Evolutionary conservation across 2,888 invertebrate species (phyloP), one percentile per base, ranked within the genome.

Genomic region (Mesorhabditis belari): DNA sequence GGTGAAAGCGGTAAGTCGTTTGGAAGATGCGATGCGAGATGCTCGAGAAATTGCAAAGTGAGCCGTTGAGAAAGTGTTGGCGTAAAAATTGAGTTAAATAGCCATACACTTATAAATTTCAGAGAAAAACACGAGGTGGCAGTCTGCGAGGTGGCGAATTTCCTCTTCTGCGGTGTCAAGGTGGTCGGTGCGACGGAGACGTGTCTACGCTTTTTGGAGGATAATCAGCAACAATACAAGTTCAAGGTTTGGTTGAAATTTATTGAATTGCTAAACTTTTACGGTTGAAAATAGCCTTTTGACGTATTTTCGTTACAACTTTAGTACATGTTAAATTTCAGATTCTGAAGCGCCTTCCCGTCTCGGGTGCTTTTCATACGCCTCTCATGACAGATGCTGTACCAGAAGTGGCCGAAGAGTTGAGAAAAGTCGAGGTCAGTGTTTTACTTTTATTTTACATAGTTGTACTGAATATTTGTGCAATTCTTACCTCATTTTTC

Each of bases 331-430:
- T 1, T 23, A 25, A 26, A 55, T 59, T 67, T 55, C 35, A 76
- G 72, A 71, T 80, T 3, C 51, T 78, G 49, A 80, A 79, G 56
- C 61, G 73, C 5, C 62, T 79, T 12, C 64, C 71, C 5, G 75
- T 79, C 19, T 64, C 69, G 3, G 76, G 79, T 2, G 79, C 79
- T 0, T 80, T 78, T 55, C 79, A 79, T 61, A 79, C 79, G 2
- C 55, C 57, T 19, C 65, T 73, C 51, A 80, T 80, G 79, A 63
- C 66, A 2, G 55, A 61, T 17, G 79, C 79, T 21, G 66, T 66
- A 12, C 54, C 62, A n/a, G 57, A 61, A 17, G 65, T 77, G n/a
- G 25, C n/a, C 44, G 44, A 35, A 17, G 44, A 35, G 44, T 35
- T 35, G 44, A 35, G n/a, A n/a, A 35, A 35, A n/a, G 44, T 35